Evolutionary conservation across 2,797 vertebrate genomes (phyloP).

Genomic region (Monodelphis domestica): DNA sequence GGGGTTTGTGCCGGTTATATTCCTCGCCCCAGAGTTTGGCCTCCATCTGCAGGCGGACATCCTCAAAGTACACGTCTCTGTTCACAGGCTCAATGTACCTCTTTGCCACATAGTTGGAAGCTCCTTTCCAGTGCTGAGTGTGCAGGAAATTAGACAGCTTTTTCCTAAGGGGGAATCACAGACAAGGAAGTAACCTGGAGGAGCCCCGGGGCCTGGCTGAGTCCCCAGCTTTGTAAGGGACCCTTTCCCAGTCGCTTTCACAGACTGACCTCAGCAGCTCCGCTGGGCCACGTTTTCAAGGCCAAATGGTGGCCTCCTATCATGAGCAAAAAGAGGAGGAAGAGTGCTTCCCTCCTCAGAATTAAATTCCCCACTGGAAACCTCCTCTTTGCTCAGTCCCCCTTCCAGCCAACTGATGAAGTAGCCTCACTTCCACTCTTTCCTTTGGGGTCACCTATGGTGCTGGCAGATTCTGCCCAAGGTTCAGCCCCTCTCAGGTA

Average conservation of each 20-base stretch:
- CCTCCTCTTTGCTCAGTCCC: not conserved
- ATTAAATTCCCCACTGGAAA: not conserved
- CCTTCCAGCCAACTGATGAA: not conserved
- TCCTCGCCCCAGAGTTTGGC: slow-evolving; percentile 99
- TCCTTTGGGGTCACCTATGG: not conserved
- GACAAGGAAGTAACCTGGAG: not conserved
- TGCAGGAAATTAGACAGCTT: slow-evolving; percentile 97
- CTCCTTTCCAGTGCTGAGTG: slow-evolving; percentile 95
- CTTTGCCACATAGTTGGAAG: slow-evolving; percentile 97
- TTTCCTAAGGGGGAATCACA: slow-evolving; percentile 87
- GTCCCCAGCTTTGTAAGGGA: not conserved
- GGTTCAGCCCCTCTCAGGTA: not conserved
- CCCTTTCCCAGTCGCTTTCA: too few relatives aligned
- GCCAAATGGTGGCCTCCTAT: not conserved
- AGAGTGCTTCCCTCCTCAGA: not conserved
- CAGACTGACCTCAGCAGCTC: not conserved
- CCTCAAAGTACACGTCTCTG: slow-evolving; percentile 95
- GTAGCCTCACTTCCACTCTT: not conserved
- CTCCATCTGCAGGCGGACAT: slow-evolving; percentile 97
- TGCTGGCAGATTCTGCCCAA: not conserved
- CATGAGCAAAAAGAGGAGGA: not conserved
- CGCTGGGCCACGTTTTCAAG: too few relatives aligned
- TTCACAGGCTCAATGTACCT: slow-evolving; percentile 93
- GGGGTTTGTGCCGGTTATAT: slow-evolving; percentile 95
- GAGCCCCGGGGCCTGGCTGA: not conserved